These are phyloP conservation scores for Oophaga sylvatica DNA, from an alignment of 2,797 vertebrate genomes.

Conservation along the genomic window DNA sequence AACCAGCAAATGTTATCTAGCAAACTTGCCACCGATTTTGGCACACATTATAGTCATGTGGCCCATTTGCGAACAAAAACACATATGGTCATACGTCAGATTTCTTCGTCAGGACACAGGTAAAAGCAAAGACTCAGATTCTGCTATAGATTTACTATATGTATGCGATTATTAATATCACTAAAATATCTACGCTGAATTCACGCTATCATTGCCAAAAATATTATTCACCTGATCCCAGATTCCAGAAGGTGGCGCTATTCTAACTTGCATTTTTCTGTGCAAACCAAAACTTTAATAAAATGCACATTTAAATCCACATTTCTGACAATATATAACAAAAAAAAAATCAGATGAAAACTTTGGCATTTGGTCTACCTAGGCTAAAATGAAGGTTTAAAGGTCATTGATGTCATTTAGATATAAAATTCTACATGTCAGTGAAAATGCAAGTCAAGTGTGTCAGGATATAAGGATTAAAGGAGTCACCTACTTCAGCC, in stretches of 20 bases:
- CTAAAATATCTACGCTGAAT: background rate
- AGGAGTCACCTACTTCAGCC: slow-evolving; percentile 7
- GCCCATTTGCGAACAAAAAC: no score
- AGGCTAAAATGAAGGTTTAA: no score
- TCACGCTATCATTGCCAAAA: background rate
- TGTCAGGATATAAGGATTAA: background rate
- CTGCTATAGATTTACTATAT: background rate
- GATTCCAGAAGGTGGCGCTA: slow-evolving; percentile 20
- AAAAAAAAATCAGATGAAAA: background rate
- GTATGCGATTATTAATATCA: background rate
- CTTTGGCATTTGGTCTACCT: no score
- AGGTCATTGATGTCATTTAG: background rate
- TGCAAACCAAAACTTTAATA: background rate
- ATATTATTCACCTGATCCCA: background rate
- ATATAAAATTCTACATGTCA: background rate
- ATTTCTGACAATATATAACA: background rate
- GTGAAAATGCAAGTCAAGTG: background rate
- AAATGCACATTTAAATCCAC: background rate
- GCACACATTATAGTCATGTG: no score
- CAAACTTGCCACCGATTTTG: no score
- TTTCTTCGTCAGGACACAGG: no score
- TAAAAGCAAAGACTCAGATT: background rate
- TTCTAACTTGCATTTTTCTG: background rate
- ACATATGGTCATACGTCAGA: no score
- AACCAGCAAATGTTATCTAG: no score